Percentiles rank a stretch among this genome's conserved stretches.
phyloP scores from a whole-genome alignment of 2,113 vertebrate genomes.

The Myotis yumanensis region DNA sequence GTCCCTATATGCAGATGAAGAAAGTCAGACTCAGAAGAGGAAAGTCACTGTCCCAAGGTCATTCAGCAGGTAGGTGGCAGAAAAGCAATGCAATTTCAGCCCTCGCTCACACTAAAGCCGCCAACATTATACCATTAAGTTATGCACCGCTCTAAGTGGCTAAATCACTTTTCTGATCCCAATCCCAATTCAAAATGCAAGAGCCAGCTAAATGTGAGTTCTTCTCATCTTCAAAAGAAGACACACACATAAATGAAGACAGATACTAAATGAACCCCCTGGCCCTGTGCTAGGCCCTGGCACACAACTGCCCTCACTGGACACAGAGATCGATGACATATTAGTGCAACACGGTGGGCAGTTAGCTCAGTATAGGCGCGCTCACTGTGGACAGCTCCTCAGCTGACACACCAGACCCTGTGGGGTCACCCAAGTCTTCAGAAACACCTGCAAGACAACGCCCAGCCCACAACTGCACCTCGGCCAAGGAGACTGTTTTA shows the following conservation, averaged over 20 bases:
- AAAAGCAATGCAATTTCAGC: not conserved
- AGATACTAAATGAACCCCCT: not conserved
- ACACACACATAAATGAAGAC: not conserved
- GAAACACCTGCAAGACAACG: not conserved
- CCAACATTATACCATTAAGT: not conserved
- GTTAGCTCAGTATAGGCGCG: not conserved
- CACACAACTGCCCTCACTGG: not conserved
- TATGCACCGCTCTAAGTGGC: not conserved
- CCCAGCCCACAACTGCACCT: not conserved
- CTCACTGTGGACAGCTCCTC: not conserved
- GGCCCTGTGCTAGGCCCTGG: too few species aligned
- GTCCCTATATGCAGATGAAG: not conserved
- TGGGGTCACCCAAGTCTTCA: not conserved
- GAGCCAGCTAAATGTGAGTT: not conserved
- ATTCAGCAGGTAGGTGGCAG: not conserved
- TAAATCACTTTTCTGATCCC: not conserved
- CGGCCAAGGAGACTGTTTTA: not conserved
- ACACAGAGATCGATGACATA: not conserved
- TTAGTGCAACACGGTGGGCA: not conserved
- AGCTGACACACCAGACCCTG: not conserved
- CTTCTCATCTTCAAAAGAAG: not conserved
- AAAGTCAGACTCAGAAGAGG: not conserved
- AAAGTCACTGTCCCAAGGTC: not conserved
- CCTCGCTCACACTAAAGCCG: not conserved
- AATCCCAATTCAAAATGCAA: not conserved